Percentiles rank a stretch among this genome's conserved stretches.
phyloP scores from a whole-genome alignment of 2,888 invertebrate genomes.

The Dicyrtomina minuta region DNA sequence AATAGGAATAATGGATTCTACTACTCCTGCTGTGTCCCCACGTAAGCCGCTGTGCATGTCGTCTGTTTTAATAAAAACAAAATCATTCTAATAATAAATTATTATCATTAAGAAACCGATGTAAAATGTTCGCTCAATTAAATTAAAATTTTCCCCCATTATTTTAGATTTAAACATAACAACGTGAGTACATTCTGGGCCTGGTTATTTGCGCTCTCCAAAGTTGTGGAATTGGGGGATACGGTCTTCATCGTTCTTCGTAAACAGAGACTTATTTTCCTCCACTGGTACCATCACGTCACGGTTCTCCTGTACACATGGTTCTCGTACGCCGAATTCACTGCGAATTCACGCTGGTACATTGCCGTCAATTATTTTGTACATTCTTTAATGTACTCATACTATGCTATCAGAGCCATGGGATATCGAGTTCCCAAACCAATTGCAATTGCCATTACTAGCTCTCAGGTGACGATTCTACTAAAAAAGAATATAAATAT shows the following conservation, averaged over 20 bases:
- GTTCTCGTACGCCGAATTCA: slow-evolving; percentile 80
- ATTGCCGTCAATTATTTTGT: slow-evolving; percentile 93
- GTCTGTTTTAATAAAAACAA: too few relatives aligned
- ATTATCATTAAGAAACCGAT: too few relatives aligned
- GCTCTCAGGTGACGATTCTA: too few relatives aligned
- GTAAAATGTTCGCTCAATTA: too few relatives aligned
- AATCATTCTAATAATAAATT: too few relatives aligned
- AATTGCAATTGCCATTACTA: slow-evolving; percentile 86
- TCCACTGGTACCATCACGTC: slow-evolving; percentile 97
- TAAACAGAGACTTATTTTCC: slow-evolving; percentile 89
- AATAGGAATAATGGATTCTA: too few relatives aligned
- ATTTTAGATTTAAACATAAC: slow-evolving; percentile 86
- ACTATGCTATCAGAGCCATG: slow-evolving; percentile 83
- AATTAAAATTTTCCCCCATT: too few relatives aligned
- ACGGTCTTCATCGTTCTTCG: slow-evolving; percentile 85
- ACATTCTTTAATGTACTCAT: slow-evolving; percentile 87
- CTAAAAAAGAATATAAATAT: too few relatives aligned
- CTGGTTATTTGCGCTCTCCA: slow-evolving; percentile 93
- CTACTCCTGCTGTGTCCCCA: too few relatives aligned
- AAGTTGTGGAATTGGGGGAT: slow-evolving; percentile 93
- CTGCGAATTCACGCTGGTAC: slow-evolving; percentile 72
- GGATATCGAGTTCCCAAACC: slow-evolving; percentile 79
- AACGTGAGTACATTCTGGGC: slow-evolving; percentile 97
- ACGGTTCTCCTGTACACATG: slow-evolving; percentile 91
- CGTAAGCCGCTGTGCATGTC: too few relatives aligned